phyloP scores from a whole-genome alignment of 2,888 invertebrate species.

The Smittia aterrima region DNA sequence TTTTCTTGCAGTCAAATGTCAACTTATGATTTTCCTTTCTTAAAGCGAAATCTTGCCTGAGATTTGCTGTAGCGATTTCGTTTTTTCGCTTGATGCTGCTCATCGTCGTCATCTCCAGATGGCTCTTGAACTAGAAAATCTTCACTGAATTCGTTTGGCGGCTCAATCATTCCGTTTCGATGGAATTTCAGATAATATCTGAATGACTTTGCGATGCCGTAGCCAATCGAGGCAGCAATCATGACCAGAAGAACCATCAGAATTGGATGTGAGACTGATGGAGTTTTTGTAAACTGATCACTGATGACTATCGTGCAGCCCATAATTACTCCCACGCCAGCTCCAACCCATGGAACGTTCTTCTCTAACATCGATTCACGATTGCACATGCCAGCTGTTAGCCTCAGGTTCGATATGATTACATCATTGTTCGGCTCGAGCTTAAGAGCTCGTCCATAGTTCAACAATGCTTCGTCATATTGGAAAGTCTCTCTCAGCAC shows the following conservation, averaged over 20 bases:
- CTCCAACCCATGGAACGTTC: conserved; percentile 72
- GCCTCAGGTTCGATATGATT: conserved; percentile 62
- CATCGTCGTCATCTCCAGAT: conserved; percentile 45
- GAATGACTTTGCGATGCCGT: conserved; percentile 62
- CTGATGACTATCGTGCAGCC: conserved; percentile 66
- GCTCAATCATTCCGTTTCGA: conserved; percentile 57
- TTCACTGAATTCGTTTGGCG: conserved; percentile 56
- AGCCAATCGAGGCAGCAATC: conserved; percentile 65
- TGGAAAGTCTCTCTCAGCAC: conserved; percentile 67
- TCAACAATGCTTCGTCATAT: conserved; percentile 65
- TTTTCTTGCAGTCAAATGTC: not conserved
- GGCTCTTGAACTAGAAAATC: conserved; percentile 44
- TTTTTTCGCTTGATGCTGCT: conserved; percentile 52
- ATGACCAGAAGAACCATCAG: conserved; percentile 70
- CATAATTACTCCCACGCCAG: conserved; percentile 68
- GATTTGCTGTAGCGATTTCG: conserved; percentile 67
- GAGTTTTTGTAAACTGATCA: conserved; percentile 65
- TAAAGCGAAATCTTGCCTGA: conserved; percentile 71
- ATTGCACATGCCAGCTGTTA: conserved; percentile 59
- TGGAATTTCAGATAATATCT: conserved; percentile 58
- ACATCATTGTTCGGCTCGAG: conserved; percentile 64
- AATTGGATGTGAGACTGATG: conserved; percentile 62
- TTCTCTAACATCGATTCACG: conserved; percentile 64
- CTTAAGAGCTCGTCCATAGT: conserved; percentile 66
- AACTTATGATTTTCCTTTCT: conserved; percentile 67